Evolutionary conservation across 2,113 vertebrate genomes (phyloP), one percentile per base, ranked within the genome.

Genomic region (Sialia sialis): DNA sequence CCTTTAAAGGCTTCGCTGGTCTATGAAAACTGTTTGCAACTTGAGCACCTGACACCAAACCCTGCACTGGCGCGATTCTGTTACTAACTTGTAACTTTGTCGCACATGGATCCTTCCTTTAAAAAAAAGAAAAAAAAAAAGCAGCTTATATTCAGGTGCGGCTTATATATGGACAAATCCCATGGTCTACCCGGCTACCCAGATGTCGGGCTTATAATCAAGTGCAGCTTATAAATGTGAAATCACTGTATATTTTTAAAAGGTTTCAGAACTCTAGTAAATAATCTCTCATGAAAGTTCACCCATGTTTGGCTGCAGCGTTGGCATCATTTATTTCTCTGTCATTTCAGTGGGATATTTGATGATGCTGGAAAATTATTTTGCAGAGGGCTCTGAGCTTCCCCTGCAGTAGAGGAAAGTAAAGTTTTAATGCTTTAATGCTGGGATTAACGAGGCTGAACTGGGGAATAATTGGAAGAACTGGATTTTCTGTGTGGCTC

Each of bases 401-500:
- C 25, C 15, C 17, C 8, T 60, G 29, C 26, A 51, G 8, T 30
- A 26, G 15, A 32, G 14, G 17, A 14, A 84, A 51, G 9, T 10
- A 17, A 51, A 0, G 0, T n/a, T 18, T 81, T 10, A 15, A 51
- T 0, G 26, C 6, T 43, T 63, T 39, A 72, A 44, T 5, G 4
- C 3, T 8, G 69, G 16, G 54, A 23, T 73, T 60, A 56, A 48
- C 4, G 23, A 32, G 4, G 16, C 2, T 29, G 36, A 66, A 21
- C 34, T 46, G 27, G 52, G 39, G 74, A 51, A 60, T 30, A 56
- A 69, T 10, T 27, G 43, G 12, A 14, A 67, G 34, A 77, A 10
- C 6, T 52, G 46, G 4, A 7, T 72, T 83, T 52, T 5, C 7
- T 34, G 7, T 15, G n/a, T n/a, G 23, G 26, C 7, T 63, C 6